Evolutionary conservation across 1,140 invertebrate genomes (phyloP), one percentile per base, ranked within the genome.

Genomic region (Hypsibius dujardini): DNA sequence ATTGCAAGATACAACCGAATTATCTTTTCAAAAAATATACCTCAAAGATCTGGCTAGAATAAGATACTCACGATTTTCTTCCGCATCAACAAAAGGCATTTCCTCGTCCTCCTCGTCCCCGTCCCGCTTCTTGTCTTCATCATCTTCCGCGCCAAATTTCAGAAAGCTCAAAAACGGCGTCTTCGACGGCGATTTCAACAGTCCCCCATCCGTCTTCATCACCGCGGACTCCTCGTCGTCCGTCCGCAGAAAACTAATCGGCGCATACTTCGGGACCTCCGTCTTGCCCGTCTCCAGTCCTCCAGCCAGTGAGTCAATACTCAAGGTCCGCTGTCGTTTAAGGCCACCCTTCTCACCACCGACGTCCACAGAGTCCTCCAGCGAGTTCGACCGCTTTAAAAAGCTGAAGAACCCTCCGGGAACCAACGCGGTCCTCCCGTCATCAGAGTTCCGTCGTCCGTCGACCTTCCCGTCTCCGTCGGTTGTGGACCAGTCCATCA

Each of bases 371-470:
- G 50, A 7, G 50, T 56, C 50, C n/a, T n/a, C 50, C 50, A 56
- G n/a, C 50, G 50, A 56, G 50, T 56, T 56, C n/a, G 50, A 56
- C n/a, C 50, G 50, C n/a, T 56, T 56, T 7, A 56, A n/a, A n/a
- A 56, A 56, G n/a, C 50, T 56, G 50, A 56, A 7, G 50, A 56
- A 56, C 7, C 50, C 50, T n/a, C 7, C n/a, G 7, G 50, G 50
- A 7, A 7, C n/a, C n/a, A n/a, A 7, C 50, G 7, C 50, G 7
- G 50, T n/a, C n/a, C n/a, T n/a, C 7, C n/a, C 50, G n/a, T 56
- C 50, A n/a, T 56, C 50, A 56, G n/a, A 56, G 7, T n/a, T n/a
- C n/a, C n/a, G n/a, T n/a, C n/a, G n/a, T n/a, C n/a, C n/a, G n/a
- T n/a, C n/a, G n/a, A n/a, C n/a, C n/a, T n/a, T n/a, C n/a, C n/a